phyloP scores from a whole-genome alignment of 2,888 invertebrate species.

The Ypsolopha scabrella region DNA sequence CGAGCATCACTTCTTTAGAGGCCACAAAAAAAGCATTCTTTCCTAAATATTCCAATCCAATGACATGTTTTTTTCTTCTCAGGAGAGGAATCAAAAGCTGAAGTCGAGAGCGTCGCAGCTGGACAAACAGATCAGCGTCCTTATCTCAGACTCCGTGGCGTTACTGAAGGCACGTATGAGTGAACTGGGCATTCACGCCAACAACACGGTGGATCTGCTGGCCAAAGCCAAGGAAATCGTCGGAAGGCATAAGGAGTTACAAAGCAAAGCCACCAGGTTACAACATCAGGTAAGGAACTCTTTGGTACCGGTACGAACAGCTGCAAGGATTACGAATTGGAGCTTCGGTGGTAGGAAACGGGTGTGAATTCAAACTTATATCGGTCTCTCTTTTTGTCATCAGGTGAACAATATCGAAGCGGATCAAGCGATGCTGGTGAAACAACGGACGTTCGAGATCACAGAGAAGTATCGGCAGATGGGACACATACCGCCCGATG shows the following conservation, averaged over 20 bases:
- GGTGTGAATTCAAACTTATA: neutral
- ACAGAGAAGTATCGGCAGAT: constrained; percentile 76
- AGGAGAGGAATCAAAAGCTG: constrained; percentile 84
- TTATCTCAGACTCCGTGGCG: constrained; percentile 93
- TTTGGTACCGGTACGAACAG: no score
- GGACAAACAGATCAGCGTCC: constrained; percentile 91
- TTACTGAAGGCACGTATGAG: constrained; percentile 90
- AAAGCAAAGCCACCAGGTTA: constrained; percentile 87
- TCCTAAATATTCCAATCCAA: no score
- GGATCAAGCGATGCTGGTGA: constrained; percentile 79
- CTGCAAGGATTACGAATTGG: neutral
- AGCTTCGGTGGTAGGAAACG: neutral
- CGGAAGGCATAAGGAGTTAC: constrained; percentile 90
- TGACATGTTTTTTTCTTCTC: constrained; percentile 13
- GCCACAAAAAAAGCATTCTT: no score
- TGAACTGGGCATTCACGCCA: constrained; percentile 91
- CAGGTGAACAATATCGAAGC: constrained; percentile 77
- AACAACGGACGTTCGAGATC: constrained; percentile 80
- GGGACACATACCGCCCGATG: constrained; percentile 64
- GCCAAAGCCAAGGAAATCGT: constrained; percentile 94
- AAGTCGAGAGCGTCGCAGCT: constrained; percentile 89
- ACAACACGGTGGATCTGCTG: constrained; percentile 85
- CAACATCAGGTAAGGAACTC: constrained; percentile 80
- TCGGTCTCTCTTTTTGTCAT: constrained; percentile 11
- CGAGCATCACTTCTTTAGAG: no score